These are phyloP conservation scores for Nomada hirtipes DNA, from an alignment of 2,888 invertebrate genomes.

Conservation along the genomic window DNA sequence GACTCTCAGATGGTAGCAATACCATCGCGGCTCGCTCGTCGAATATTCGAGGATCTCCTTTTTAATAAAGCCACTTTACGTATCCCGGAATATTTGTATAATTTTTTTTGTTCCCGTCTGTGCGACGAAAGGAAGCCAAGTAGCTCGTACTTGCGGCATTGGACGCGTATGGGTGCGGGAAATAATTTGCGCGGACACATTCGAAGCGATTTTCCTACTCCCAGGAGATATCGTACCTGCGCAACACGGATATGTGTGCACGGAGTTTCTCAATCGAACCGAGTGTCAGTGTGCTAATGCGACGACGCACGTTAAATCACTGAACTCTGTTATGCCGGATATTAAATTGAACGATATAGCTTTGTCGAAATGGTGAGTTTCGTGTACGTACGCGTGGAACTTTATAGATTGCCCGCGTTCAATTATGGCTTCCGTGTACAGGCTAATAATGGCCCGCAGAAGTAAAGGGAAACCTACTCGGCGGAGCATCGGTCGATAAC, in stretches of 20 bases:
- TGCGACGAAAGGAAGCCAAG: neutral
- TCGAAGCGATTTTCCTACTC: neutral
- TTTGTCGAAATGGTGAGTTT: slow-evolving; percentile 17
- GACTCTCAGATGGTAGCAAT: neutral
- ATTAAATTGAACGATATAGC: slow-evolving; percentile 43
- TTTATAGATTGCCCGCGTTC: slow-evolving; percentile 8
- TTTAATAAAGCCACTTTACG: slow-evolving; percentile 1
- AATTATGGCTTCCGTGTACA: neutral
- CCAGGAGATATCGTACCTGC: slow-evolving; percentile 28
- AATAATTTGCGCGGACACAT: neutral
- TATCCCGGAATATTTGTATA: neutral
- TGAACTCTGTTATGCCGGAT: slow-evolving; percentile 6
- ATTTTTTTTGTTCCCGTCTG: too few relatives aligned
- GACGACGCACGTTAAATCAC: slow-evolving; percentile 36
- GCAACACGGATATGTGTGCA: neutral
- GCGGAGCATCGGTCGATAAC: neutral
- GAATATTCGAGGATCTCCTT: neutral
- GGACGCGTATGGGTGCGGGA: neutral
- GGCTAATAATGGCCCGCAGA: neutral
- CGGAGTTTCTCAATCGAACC: slow-evolving; percentile 34
- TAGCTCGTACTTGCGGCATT: neutral
- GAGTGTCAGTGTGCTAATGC: slow-evolving; percentile 26
- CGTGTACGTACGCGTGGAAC: neutral
- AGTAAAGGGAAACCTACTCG: neutral
- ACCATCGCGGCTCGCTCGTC: slow-evolving; percentile 8